Base-by-base conservation (phyloP, 2,113 vertebrate species). In the Ochotona princeps region DNA sequence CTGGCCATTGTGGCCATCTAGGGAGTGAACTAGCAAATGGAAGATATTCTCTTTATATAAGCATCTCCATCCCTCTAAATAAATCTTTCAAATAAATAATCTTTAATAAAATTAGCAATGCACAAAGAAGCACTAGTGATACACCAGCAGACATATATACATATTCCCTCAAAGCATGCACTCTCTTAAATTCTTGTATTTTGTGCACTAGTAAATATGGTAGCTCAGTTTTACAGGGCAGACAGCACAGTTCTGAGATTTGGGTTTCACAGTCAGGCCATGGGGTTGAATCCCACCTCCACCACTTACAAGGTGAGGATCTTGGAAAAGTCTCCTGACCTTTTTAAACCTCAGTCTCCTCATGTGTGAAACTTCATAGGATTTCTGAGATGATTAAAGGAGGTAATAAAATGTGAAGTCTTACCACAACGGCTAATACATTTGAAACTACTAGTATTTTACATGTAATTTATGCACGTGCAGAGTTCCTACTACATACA, bases 331-430 rank as follows among this genome's bases (percentile, higher is more conserved):
- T 60, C 49, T 66, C 28, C 49, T 86, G 38, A 87, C n/a, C 35
- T 87, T 89, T 92, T 73, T 10, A 28, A 65, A 69, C 28, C 1
- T 38, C n/a, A 70, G 21, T 92, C 93, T 74, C 76, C 28, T 83
- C 23, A 60, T 66, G 47, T 94, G 17, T 92, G 83, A 94, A 96
- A 94, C 30, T 88, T 89, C 51, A 87, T 1, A 70, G 44, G 25
- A 51, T 20, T 90, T 91, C 70, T 91, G 35, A 93, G 15, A 94
- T 23, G 57, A 92, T 72, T 51, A 63, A 84, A 54, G 78, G 25
- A 82, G 35, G 67, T 28, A 70, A 49, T 11, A 75, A 2, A 44
- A 44, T 32, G 9, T 87, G 57, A 67, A 87, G 7, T 65, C 54
- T 79, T 49, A 47, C 25, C 30, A 78, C 28, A 65, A 54, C 32